These are phyloP conservation scores for Hylaeus anthracinus DNA, from an alignment of 1,140 invertebrate genomes.

Conservation along the genomic window DNA sequence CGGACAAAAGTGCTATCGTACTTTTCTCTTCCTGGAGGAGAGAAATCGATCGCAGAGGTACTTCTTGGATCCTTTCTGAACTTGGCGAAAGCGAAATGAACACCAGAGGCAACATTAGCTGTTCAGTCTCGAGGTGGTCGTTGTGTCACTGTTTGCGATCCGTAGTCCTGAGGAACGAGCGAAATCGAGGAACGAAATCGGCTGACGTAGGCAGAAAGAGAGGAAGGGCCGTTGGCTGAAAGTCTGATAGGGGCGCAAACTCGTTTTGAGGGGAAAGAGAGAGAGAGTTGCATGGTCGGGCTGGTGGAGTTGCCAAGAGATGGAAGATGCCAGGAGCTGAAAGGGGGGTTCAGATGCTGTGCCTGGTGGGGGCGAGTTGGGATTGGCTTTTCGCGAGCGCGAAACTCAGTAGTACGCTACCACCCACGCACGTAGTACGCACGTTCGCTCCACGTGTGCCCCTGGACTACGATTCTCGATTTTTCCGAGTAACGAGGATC, in stretches of 20 bases:
- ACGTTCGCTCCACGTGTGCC: conserved; percentile 73
- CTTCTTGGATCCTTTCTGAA: too few species aligned
- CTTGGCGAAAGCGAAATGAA: too few species aligned
- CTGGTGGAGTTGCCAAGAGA: conserved; percentile 30
- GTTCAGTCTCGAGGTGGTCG: not conserved
- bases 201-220: not conserved
- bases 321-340: conserved; percentile 36
- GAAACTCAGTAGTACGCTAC: conserved; percentile 77
- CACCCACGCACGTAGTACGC: conserved; percentile 79
- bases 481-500: not conserved
- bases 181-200: not conserved
- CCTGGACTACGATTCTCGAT: conserved; percentile 28
- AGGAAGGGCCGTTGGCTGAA: not conserved
- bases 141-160: not conserved
- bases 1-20: too few species aligned
- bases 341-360: conserved; percentile 39
- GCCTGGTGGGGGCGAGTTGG: conserved; percentile 49
- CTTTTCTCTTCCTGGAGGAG: too few species aligned
- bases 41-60: too few species aligned
- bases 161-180: not conserved
- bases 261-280: conserved; percentile 46
- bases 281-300: conserved; percentile 26
- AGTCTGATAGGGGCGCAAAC: conserved; percentile 61
- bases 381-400: conserved; percentile 63
- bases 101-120: not conserved